phyloP scores from a whole-genome alignment of 2,113 vertebrate genomes.

The Microtus montanus region DNA sequence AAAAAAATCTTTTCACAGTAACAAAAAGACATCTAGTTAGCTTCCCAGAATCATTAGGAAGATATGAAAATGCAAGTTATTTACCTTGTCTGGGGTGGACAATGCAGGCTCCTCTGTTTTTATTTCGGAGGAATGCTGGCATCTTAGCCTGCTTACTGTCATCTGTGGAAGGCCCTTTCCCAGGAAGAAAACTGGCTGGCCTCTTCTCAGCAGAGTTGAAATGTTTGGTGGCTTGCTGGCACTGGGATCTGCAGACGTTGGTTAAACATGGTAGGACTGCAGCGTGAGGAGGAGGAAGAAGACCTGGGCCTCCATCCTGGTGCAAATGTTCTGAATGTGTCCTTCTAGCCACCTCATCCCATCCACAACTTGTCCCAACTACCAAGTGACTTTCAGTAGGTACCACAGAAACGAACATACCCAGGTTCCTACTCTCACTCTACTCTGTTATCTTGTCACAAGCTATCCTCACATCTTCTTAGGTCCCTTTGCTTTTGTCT shows the following conservation, averaged over 20 bases:
- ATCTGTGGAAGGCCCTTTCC: neutral
- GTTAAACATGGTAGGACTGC: neutral
- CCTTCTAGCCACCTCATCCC: neutral
- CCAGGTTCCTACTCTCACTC: neutral
- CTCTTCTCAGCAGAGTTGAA: neutral
- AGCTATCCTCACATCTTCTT: neutral
- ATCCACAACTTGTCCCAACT: neutral
- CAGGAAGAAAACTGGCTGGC: neutral
- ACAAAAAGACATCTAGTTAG: neutral
- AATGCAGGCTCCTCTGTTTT: neutral
- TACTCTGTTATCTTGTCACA: neutral
- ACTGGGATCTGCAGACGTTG: neutral
- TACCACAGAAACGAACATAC: neutral
- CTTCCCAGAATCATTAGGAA: neutral
- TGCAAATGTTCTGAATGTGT: rapidly evolving
- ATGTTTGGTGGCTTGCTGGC: too few species aligned
- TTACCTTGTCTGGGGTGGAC: neutral
- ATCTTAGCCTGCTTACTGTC: neutral
- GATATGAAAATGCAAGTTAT: neutral
- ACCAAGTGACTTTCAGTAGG: neutral
- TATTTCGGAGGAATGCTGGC: neutral
- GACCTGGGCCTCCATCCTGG: neutral
- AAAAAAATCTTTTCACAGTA: conserved; percentile 43
- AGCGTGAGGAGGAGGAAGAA: neutral
- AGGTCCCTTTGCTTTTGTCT: neutral